Evolutionary conservation across 1,140 invertebrate species (phyloP), one percentile per base, ranked within the genome.

Genomic region (Drosophila athabasca): DNA sequence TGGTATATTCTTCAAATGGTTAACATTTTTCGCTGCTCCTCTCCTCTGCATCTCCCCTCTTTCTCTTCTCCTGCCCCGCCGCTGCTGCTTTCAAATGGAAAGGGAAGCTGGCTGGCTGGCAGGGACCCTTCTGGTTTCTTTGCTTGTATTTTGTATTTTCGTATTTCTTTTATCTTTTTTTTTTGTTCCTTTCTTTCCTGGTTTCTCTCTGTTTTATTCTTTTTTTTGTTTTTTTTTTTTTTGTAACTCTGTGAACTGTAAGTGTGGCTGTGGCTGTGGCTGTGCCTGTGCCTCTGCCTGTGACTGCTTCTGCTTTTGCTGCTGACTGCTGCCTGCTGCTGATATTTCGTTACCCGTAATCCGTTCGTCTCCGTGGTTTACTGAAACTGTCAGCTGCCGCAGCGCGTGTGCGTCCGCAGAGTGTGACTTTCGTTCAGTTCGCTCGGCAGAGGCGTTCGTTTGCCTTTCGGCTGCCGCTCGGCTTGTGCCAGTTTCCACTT

Each of bases 321-420:
- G 17, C 6, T 26, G 24, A 2, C 24, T 24, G 39, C 24, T 70
- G 50, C 64, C 24, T 24, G 39, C 24, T 70, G 50, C 61, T 65
- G 76, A 72, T 84, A 44, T 55, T 84, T 76, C 49, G 71, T 90
- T 90, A 90, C 89, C 89, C 89, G 89, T 84, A 90, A 88, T 87
- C 82, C 90, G 90, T 90, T 90, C 90, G 84, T 84, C 90, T 90
- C 90, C 82, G 85, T 90, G 90, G 90, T 91, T 91, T 89, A 90
- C 90, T 91, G 83, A 91, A 91, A 91, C 90, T 91, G 90, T 82
- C 83, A 90, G 83, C 80, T 81, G 83, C 78, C 77, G 76, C 77
- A 83, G 68, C 78, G 67, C 71, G 78, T 84, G 72, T 84, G 71
- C 76, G 67, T 78, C 69, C 67, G 70, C 78, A 81, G 81, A 91